Conservation (phyloP, 2,113 vertebrate genomes). For the Sander lucioperca region DNA sequence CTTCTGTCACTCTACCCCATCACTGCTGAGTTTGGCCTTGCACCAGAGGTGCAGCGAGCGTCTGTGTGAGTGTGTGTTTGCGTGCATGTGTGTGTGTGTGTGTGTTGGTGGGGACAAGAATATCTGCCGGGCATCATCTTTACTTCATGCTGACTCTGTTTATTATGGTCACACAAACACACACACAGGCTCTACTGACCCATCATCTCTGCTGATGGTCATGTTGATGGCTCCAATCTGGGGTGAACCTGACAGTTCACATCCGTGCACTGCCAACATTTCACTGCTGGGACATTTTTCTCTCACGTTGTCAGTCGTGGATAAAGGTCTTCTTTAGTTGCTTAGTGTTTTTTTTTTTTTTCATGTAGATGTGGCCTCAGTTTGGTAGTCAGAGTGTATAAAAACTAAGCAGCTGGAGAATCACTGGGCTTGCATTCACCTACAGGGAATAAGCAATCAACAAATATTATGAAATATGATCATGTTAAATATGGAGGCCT, state of each 20-base stretch:
- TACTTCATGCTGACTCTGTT: slow-evolving; percentile 54
- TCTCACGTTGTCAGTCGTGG: neutral
- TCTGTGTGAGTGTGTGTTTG: slow-evolving; percentile 15
- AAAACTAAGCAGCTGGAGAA: slow-evolving; percentile 24
- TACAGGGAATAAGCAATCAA: slow-evolving; percentile 67
- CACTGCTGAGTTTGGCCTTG: slow-evolving; percentile 50
- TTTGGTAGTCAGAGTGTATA: slow-evolving; percentile 10
- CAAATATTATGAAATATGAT: slow-evolving; percentile 70
- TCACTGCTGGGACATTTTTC: slow-evolving; percentile 1
- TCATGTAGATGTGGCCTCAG: slow-evolving; percentile 27
- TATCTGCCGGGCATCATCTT: slow-evolving; percentile 53
- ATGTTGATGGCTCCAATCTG: slow-evolving; percentile 29
- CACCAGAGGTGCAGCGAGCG: slow-evolving; percentile 38
- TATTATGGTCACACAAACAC: slow-evolving; percentile 46
- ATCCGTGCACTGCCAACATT: neutral
- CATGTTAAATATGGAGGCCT: slow-evolving; percentile 67
- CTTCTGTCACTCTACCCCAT: slow-evolving; percentile 62
- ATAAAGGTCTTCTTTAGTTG: slow-evolving; percentile 6
- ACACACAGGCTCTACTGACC: slow-evolving; percentile 39
- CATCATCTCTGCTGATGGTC: slow-evolving; percentile 46
- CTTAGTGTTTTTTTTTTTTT: neutral
- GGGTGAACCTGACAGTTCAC: slow-evolving; percentile 22
- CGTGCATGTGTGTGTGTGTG: slow-evolving; percentile 6
- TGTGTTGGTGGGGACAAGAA: neutral
- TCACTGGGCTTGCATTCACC: slow-evolving; percentile 49